Conservation (phyloP, 2,888 invertebrate genomes). For the Stenodema calcarata region DNA sequence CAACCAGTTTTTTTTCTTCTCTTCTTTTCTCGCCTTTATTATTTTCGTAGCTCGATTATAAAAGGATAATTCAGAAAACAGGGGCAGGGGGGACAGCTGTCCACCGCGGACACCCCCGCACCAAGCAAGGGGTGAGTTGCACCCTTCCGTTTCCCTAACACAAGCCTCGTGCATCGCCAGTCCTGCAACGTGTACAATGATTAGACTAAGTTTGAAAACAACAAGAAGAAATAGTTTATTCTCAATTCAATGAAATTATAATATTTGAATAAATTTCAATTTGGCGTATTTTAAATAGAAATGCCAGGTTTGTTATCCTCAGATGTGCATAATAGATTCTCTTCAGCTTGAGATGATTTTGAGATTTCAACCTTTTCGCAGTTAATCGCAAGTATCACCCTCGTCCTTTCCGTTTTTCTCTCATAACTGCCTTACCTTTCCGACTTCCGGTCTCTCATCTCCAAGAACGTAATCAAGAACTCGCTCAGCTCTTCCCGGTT, state of each 20-base stretch:
- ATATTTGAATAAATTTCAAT: too few species aligned
- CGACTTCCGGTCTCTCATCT: not conserved
- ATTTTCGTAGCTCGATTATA: not conserved
- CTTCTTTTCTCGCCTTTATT: not conserved
- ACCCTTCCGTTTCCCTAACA: not conserved
- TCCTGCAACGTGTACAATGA: not conserved
- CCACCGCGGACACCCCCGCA: not conserved
- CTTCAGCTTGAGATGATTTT: not conserved
- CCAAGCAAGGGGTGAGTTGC: not conserved
- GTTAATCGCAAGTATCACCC: not conserved
- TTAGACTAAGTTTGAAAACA: not conserved
- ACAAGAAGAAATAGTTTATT: not conserved
- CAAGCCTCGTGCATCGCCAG: not conserved
- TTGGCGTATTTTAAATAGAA: too few species aligned
- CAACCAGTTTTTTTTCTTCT: not conserved
- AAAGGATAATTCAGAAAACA: not conserved
- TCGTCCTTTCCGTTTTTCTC: not conserved
- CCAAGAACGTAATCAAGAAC: conserved; percentile 33
- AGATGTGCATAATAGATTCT: too few species aligned
- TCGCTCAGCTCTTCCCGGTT: not conserved
- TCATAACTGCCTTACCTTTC: not conserved
- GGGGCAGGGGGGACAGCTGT: not conserved
- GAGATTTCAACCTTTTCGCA: not conserved
- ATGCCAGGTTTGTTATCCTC: too few species aligned
- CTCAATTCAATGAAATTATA: too few species aligned